phyloP scores from a whole-genome alignment of 2,797 vertebrate species.

The Falco naumanni region DNA sequence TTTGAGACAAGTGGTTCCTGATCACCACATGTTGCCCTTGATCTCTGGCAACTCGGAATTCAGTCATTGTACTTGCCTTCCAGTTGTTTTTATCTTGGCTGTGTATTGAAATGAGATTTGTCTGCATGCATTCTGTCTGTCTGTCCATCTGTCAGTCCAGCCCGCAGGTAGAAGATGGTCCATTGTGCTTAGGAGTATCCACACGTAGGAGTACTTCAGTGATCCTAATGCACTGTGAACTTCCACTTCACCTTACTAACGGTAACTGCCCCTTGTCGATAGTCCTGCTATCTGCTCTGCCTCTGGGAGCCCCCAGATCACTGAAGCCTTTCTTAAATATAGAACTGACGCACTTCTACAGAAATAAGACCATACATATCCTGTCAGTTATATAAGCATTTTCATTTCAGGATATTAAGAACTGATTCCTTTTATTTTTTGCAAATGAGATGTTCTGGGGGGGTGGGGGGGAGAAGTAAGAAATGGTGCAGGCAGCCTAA shows the following conservation, averaged over 20 bases:
- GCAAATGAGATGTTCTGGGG: not conserved
- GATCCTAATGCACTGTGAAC: not conserved
- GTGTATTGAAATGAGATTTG: not conserved
- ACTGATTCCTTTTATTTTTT: not conserved
- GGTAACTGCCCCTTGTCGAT: not conserved
- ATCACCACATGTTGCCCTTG: constrained; percentile 1
- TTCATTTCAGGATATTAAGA: not conserved
- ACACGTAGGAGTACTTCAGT: not conserved
- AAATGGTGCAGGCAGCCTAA: not conserved
- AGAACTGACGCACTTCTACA: not conserved
- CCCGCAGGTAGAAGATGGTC: not conserved
- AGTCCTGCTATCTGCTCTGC: not conserved
- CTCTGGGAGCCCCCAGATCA: not conserved
- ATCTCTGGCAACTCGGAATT: constrained; percentile 10
- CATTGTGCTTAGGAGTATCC: not conserved
- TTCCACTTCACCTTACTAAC: not conserved
- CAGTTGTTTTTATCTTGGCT: not conserved
- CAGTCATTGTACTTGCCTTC: not conserved
- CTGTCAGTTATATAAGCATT: not conserved
- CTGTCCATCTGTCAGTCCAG: not conserved
- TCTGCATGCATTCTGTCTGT: not conserved
- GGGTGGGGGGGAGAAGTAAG: too few relatives aligned
- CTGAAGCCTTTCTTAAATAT: not conserved
- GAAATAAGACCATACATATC: not conserved
- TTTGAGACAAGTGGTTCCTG: not conserved